Conservation (phyloP, 2,888 invertebrate genomes). For the Arrhopalites spinosus region DNA sequence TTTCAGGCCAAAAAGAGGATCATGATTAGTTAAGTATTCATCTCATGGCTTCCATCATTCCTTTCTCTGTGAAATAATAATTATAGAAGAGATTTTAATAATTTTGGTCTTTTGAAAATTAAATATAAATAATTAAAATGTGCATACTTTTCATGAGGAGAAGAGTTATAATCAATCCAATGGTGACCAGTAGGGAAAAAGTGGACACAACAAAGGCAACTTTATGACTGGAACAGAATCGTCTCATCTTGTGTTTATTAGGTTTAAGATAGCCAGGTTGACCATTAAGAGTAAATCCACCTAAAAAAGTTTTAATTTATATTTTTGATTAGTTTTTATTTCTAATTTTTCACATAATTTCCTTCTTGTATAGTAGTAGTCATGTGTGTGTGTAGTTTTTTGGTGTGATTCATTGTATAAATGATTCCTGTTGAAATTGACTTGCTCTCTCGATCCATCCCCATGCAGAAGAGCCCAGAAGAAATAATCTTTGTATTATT, state of each 20-base stretch:
- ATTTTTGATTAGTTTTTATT: background rate
- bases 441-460: no score
- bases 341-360: background rate
- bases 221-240: slow-evolving; percentile 56
- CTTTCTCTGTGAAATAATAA: slow-evolving; percentile 48
- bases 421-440: no score
- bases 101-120: background rate
- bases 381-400: no score
- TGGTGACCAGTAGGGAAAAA: slow-evolving; percentile 55
- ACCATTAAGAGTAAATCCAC: slow-evolving; percentile 55
- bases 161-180: slow-evolving; percentile 54
- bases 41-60: slow-evolving; percentile 57
- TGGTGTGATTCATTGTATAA: no score
- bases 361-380: background rate
- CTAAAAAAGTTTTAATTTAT: slow-evolving; percentile 31
- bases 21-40: no score
- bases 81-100: background rate
- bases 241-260: slow-evolving; percentile 47
- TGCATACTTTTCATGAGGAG: slow-evolving; percentile 56
- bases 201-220: slow-evolving; percentile 55
- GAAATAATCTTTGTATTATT: no score
- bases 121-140: background rate
- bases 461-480: no score
- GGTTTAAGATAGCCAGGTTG: slow-evolving; percentile 37
- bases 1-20: no score